Percentiles rank a stretch among this genome's conserved stretches.
Conservation (phyloP, 37 sponge, comb jelly and placozoan species). For the Diacarnus erythraeanus region DNA sequence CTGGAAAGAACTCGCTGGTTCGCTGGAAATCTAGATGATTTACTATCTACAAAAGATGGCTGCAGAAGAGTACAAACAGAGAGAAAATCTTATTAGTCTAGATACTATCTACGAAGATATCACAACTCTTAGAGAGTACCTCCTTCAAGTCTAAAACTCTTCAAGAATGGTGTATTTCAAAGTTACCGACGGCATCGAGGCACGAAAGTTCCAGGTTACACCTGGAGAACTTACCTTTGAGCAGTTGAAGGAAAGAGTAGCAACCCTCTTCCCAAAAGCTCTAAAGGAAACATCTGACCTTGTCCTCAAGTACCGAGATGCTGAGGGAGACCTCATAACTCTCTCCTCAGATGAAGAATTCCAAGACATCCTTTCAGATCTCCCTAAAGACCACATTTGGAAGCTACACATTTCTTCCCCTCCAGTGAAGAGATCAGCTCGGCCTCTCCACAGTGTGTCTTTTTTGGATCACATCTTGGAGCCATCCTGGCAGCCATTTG, state of each 20-base stretch:
- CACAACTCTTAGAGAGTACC: too few species aligned
- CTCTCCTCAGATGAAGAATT: constrained; percentile 51
- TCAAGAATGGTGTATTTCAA: constrained; percentile 40
- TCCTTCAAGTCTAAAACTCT: background rate
- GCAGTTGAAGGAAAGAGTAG: constrained; percentile 21
- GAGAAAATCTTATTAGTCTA: too few species aligned
- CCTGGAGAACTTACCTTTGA: constrained; percentile 23
- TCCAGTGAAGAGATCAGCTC: background rate
- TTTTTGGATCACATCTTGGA: background rate
- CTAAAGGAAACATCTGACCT: background rate
- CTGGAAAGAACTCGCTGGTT: too few species aligned
- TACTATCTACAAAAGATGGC: too few species aligned
- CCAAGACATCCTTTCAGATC: constrained; percentile 12
- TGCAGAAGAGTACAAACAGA: background rate
- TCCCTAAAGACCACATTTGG: constrained; percentile 15
- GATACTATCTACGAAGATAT: too few species aligned
- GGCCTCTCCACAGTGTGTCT: background rate
- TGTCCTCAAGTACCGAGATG: constrained; percentile 20
- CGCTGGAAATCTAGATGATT: too few species aligned
- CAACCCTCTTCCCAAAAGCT: constrained; percentile 18
- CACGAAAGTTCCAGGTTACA: constrained; percentile 26
- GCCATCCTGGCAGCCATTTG: background rate
- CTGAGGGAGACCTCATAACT: constrained; percentile 50
- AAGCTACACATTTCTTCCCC: constrained; percentile 7
- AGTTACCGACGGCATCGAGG: constrained; percentile 34